Evolutionary conservation across 2,888 invertebrate species (phyloP).

Genomic region (Mellilla xanthometata): DNA sequence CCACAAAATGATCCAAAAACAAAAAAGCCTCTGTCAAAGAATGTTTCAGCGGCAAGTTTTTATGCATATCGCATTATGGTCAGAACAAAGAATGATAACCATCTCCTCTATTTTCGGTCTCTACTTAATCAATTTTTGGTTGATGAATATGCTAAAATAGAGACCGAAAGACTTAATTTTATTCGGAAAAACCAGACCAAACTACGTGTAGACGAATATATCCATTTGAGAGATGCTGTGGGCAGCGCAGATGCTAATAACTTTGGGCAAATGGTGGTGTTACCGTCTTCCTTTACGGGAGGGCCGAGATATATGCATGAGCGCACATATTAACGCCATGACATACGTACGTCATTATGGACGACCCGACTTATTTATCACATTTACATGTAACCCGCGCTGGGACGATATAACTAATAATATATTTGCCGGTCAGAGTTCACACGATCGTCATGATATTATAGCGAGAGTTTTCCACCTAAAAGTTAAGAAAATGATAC

Average conservation of each 20-base stretch:
- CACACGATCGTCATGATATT: not conserved
- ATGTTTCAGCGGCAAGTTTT: not conserved
- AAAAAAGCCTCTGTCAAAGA: too few relatives aligned
- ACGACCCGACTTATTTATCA: conserved; percentile 35
- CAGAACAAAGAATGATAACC: not conserved
- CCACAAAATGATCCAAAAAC: not conserved
- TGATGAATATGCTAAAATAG: not conserved
- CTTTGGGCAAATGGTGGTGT: too few relatives aligned
- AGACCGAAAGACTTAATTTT: not conserved
- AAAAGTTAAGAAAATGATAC: not conserved
- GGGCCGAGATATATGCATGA: too few relatives aligned
- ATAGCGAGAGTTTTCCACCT: not conserved
- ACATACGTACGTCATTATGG: conserved; percentile 45
- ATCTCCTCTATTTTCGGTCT: not conserved
- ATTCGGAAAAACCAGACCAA: not conserved
- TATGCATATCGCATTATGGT: not conserved
- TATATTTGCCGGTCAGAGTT: not conserved
- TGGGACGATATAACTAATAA: not conserved
- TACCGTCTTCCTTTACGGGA: too few relatives aligned
- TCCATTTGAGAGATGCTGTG: not conserved
- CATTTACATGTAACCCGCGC: conserved; percentile 25
- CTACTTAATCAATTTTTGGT: not conserved
- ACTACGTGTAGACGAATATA: not conserved
- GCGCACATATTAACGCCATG: too few relatives aligned
- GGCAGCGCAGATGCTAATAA: not conserved